Evolutionary conservation across 2,113 vertebrate genomes (phyloP).

Genomic region (Haplochromis vanheusdeni): DNA sequence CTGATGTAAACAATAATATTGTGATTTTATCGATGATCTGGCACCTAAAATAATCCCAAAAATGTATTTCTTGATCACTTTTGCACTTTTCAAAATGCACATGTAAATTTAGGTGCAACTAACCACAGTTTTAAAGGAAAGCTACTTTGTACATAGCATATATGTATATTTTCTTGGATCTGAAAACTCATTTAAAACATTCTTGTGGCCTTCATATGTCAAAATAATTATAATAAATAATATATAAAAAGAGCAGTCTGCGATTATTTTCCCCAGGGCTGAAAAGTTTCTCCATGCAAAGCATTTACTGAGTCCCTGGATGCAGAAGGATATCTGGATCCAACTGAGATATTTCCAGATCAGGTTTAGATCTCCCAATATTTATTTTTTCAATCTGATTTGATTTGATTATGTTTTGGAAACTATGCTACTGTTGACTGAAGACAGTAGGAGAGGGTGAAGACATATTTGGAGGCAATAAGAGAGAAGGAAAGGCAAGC

Average conservation of each 20-base stretch:
- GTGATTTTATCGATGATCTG: neutral
- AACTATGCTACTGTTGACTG: neutral
- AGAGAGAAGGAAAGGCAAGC: neutral
- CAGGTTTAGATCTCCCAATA: neutral
- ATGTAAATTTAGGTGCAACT: neutral
- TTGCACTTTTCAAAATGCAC: neutral
- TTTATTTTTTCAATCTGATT: neutral
- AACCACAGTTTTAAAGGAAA: neutral
- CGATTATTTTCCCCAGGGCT: accelerated
- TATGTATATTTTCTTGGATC: neutral
- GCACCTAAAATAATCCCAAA: neutral
- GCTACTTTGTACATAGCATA: neutral
- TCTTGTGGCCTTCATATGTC: neutral
- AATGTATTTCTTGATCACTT: neutral
- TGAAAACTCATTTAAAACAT: neutral
- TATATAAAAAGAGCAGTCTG: neutral
- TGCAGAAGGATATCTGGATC: neutral
- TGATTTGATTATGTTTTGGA: neutral
- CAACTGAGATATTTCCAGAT: neutral
- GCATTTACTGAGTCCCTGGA: neutral
- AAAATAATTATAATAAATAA: neutral
- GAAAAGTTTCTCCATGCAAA: neutral
- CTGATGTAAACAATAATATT: neutral
- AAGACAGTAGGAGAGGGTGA: neutral
- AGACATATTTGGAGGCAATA: neutral